Evolutionary conservation across 2,888 invertebrate species (phyloP), one percentile per base, ranked within the genome.

Genomic region (Magallana nippona): DNA sequence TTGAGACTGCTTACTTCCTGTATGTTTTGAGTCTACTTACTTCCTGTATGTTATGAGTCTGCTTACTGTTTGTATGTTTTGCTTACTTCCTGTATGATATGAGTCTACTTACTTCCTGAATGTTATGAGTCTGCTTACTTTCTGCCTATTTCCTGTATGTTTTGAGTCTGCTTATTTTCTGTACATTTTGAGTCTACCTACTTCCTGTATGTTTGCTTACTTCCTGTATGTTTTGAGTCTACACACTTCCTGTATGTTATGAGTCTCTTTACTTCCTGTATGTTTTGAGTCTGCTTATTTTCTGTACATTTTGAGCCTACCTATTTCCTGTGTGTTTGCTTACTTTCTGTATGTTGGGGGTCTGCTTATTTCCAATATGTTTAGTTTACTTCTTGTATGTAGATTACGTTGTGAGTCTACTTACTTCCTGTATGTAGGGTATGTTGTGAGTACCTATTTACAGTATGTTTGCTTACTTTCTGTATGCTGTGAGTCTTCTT

Each of bases 81-180:
- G 22, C 71, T 55, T 19, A 87, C 85, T 80, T 82, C 55, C 82
- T 82, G 10, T 58, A 60, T 44, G 63, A 27, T 19, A 44, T 62
- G 32, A 62, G 55, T 22, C 62, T 32, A 56, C 79, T 71, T 1
- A 83, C 56, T 62, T 87, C 86, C 63, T 87, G 17, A 15, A 58
- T 58, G 58, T 58, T 58, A 0, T 58, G 15, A 10, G 44, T 44
- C n/a, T n/a, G n/a, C 17, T 8, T 60, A 60, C 58, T 60, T n/a
- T n/a, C n/a, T n/a, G n/a, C n/a, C n/a, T n/a, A n/a, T n/a, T n/a
- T 13, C n/a, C 13, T n/a, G n/a, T 60, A 60, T 60, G 58, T 11
- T 60, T 15, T 60, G 58, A n/a, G 58, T 15, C n/a, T 11, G 58
- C 15, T n/a, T 60, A 60, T n/a, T 60, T 13, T 10, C 13, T 60